Base-by-base conservation (phyloP, 2,888 invertebrate genomes). In the Deilephila elpenor region DNA sequence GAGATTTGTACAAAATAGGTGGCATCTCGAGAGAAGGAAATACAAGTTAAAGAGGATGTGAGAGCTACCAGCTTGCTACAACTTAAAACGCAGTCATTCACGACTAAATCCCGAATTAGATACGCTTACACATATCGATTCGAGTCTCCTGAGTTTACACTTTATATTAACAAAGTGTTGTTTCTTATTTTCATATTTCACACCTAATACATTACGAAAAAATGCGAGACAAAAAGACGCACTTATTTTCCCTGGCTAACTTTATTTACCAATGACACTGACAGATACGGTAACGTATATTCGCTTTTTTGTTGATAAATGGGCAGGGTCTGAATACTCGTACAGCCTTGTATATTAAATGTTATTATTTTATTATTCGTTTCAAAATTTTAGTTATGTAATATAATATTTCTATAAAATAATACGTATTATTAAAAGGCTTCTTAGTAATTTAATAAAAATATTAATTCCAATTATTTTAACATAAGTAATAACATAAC, bases 11-110 rank as follows among this genome's bases (percentile, higher is more conserved):
- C 78, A 84, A 78, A 84, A 85, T 87, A 84, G 81, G 81, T 81
- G 87, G 84, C 92, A 93, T 93, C 88, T 89, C 89, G 88, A 83
- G 83, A 84, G 86, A 90, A 92, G 93, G 93, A 93, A 91, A 87
- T 90, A 83, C 82, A 82, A 86, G 83, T 85, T 86, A 82, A 80
- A 77, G 77, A 82, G 82, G 79, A 86, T 81, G 81, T 79, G 75
- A 80, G 75, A 82, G 76, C 78, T 78, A 71, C 72, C 51, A 64
- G 59, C 72, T 61, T 73, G 64, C 60, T 67, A 56, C 19, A 29
- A 19, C 59, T 25, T 59, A 61, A 53, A 73, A 59, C 67, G 25
- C 25, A 19, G 6, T 53, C 5, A 20, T 29, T 62, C 14, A 11
- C 17, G 67, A 5, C 34, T 56, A 64, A 20, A 14, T 62, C 59